phyloP scores from a whole-genome alignment of 2,888 invertebrate genomes.

The Endomychus coccineus region DNA sequence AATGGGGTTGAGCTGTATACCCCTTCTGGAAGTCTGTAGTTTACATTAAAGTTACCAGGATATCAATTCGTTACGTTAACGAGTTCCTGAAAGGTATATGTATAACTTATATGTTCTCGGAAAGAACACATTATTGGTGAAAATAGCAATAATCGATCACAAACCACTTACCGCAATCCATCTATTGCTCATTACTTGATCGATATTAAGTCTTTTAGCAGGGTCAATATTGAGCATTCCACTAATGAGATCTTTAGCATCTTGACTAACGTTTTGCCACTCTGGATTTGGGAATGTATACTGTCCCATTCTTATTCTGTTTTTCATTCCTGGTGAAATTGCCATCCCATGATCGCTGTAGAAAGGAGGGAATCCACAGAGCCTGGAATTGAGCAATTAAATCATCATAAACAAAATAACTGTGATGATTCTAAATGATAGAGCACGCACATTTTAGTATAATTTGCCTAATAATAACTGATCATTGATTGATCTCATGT shows the following conservation, averaged over 20 bases:
- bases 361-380: conserved; percentile 98
- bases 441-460: too few species aligned
- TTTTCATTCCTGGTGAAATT: conserved; percentile 99
- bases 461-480: too few species aligned
- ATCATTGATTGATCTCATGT: too few species aligned
- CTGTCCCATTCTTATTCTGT: conserved; percentile 88
- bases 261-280: conserved; percentile 89
- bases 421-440: neutral
- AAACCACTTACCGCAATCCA: conserved; percentile 71
- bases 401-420: neutral
- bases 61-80: too few species aligned
- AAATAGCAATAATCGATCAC: too few species aligned
- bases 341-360: conserved; percentile 96
- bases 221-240: conserved; percentile 95
- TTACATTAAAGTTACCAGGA: too few species aligned
- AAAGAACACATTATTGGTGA: too few species aligned
- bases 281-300: conserved; percentile 96
- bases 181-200: conserved; percentile 79
- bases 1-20: too few species aligned
- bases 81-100: too few species aligned
- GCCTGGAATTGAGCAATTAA: conserved; percentile 37
- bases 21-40: too few species aligned
- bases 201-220: conserved; percentile 78
- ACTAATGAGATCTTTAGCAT: conserved; percentile 92
- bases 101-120: too few species aligned